Evolutionary conservation across 2,888 invertebrate species (phyloP).

Genomic region (Aelia acuminata): DNA sequence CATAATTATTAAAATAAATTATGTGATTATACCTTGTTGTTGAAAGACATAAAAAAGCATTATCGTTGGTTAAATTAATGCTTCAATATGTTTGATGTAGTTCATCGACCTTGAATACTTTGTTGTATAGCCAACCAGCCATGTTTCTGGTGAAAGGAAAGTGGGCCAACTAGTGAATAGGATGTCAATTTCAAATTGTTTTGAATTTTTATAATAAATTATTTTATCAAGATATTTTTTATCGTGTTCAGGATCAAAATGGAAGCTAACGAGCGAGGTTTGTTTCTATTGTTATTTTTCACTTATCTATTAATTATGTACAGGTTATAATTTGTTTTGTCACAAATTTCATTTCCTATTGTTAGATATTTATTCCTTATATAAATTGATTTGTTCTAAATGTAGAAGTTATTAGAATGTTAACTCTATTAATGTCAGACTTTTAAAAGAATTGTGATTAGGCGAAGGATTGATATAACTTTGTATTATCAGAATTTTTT

Average conservation of each 20-base stretch:
- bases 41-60: background rate
- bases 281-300: constrained; percentile 45
- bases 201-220: constrained; percentile 56
- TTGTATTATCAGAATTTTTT: background rate
- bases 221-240: constrained; percentile 51
- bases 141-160: constrained; percentile 66
- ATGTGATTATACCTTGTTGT: background rate
- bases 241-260: constrained; percentile 57
- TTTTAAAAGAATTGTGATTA: background rate
- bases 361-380: background rate
- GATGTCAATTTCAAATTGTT: constrained; percentile 58
- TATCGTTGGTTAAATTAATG: background rate
- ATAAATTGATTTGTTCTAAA: background rate
- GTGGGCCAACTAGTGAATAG: constrained; percentile 64
- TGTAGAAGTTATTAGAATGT: background rate
- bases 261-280: constrained; percentile 65
- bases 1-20: background rate
- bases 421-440: background rate
- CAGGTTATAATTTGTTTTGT: constrained; percentile 51
- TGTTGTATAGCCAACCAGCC: constrained; percentile 64
- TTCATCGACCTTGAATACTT: constrained; percentile 64
- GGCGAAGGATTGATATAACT: background rate
- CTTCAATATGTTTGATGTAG: constrained; percentile 21
- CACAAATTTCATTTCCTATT: background rate
- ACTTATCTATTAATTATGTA: background rate